Evolutionary conservation across 2,888 invertebrate species (phyloP).

Genomic region (Notodonta ziczac): DNA sequence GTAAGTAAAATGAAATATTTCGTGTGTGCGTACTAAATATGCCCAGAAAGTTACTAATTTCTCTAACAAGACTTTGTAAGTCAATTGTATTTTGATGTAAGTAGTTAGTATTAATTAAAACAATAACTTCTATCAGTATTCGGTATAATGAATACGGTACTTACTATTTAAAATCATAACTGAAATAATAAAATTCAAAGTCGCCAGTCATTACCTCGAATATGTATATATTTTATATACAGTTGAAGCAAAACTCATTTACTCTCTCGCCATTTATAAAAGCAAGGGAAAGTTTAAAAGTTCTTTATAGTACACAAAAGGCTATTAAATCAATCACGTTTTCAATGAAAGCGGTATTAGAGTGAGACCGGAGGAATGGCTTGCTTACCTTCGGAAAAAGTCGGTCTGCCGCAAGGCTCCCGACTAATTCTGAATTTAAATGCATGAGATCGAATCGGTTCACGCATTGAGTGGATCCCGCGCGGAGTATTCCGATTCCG

Average conservation of each 20-base stretch:
- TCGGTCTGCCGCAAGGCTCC: conserved; percentile 71
- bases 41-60: too few species aligned
- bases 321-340: conserved; percentile 76
- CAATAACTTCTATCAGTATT: too few species aligned
- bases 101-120: too few species aligned
- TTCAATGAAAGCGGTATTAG: conserved; percentile 70
- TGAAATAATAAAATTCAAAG: background rate
- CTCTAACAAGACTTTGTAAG: too few species aligned
- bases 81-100: too few species aligned
- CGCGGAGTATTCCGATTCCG: conserved; percentile 70
- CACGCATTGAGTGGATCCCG: conserved; percentile 68
- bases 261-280: conserved; percentile 11
- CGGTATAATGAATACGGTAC: too few species aligned
- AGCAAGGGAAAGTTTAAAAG: conserved; percentile 37
- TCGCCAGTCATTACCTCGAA: background rate
- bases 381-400: conserved; percentile 73
- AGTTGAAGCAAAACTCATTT: conserved; percentile 2
- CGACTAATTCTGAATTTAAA: conserved; percentile 84
- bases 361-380: conserved; percentile 61
- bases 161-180: too few species aligned
- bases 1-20: too few species aligned
- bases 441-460: conserved; percentile 83
- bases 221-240: background rate
- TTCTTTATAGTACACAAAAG: conserved; percentile 51
- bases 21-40: too few species aligned